phyloP scores from a whole-genome alignment of 2,113 vertebrate genomes.

The Sinosuthora webbiana region DNA sequence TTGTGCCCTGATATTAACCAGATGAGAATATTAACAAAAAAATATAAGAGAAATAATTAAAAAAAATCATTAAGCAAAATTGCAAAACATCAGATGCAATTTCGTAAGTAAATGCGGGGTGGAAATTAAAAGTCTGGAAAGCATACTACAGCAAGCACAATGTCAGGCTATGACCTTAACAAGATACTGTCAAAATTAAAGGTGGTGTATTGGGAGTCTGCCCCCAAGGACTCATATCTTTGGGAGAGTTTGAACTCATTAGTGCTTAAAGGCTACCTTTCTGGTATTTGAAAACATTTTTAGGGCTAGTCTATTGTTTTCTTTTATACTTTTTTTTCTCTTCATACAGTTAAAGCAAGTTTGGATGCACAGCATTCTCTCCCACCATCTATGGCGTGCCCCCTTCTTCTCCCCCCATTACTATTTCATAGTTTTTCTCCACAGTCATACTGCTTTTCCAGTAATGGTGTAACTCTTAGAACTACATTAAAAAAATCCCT shows the following conservation, averaged over 20 bases:
- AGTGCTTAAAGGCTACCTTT: not conserved
- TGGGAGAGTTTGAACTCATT: not conserved
- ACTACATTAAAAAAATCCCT: not conserved
- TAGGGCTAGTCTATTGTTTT: not conserved
- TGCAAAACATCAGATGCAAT: not conserved
- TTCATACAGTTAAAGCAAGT: not conserved
- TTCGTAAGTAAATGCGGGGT: not conserved
- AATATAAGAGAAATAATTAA: not conserved
- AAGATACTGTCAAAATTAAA: not conserved
- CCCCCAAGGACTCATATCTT: not conserved
- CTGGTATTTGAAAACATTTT: not conserved
- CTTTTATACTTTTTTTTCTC: not conserved
- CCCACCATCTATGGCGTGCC: fast-evolving
- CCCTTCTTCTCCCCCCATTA: fast-evolving
- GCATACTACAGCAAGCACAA: not conserved
- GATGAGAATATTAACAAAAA: not conserved
- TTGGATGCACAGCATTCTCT: not conserved
- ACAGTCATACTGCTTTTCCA: not conserved
- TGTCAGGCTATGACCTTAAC: not conserved
- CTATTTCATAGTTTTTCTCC: not conserved
- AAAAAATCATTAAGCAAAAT: not conserved
- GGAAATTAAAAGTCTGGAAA: not conserved
- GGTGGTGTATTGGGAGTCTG: not conserved
- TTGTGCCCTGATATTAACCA: not conserved
- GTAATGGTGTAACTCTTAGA: not conserved